Percentiles rank a stretch among this genome's conserved stretches.
Conservation (phyloP, 2,113 vertebrate genomes). For the Crotophaga sulcirostris region DNA sequence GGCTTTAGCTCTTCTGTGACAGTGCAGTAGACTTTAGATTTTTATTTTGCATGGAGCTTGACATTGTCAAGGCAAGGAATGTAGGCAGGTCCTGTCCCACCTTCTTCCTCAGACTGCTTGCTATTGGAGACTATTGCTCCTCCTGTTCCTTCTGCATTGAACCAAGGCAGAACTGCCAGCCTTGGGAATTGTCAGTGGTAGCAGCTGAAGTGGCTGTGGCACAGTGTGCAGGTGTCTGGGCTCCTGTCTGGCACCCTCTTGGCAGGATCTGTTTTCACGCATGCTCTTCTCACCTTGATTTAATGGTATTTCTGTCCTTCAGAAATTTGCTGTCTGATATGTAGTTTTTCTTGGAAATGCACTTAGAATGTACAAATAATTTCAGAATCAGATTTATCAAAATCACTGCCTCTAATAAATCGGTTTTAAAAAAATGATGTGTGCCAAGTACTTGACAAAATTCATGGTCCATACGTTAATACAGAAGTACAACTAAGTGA, state of each 20-base stretch:
- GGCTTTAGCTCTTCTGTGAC: neutral
- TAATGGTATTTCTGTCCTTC: neutral
- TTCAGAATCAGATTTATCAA: neutral
- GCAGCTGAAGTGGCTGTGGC: neutral
- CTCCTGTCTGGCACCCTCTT: neutral
- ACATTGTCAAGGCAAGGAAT: neutral
- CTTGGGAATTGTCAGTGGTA: neutral
- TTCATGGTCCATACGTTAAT: neutral
- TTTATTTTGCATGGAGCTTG: neutral
- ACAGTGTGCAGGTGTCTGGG: no score
- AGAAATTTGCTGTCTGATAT: neutral
- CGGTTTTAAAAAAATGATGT: neutral
- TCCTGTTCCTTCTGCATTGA: accelerated
- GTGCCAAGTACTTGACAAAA: neutral
- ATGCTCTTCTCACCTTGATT: accelerated
- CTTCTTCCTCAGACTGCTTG: neutral
- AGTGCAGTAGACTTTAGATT: neutral
- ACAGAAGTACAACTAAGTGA: neutral
- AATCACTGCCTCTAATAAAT: neutral
- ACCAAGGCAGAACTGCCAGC: neutral
- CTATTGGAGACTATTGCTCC: no score
- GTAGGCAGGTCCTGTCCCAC: accelerated
- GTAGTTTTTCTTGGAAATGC: neutral
- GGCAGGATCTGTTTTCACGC: neutral
- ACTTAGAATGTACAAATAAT: neutral